A percentile compares a stretch with the other conserved stretches of the same genome.
Conservation (phyloP, 2,888 invertebrate genomes). For the Antheraea yamamai region DNA sequence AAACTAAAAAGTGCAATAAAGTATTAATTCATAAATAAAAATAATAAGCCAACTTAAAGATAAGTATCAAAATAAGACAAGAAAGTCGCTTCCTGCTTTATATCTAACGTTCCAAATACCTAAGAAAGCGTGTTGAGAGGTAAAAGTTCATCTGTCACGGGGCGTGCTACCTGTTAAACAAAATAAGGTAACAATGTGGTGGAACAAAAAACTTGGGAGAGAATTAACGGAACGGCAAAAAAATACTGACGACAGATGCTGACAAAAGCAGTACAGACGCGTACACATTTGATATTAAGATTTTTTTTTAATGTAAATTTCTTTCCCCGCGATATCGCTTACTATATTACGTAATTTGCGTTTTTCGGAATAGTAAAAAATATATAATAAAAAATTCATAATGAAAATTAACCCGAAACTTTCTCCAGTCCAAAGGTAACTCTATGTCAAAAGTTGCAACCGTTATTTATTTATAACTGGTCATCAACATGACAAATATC, state of each 20-base stretch:
- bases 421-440: too few species aligned
- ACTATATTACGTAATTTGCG: too few species aligned
- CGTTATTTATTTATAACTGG: too few species aligned
- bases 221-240: slow-evolving; percentile 61
- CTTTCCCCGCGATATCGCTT: too few species aligned
- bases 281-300: slow-evolving; percentile 25
- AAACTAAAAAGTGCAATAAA: too few species aligned
- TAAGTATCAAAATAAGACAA: not conserved
- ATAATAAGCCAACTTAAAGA: not conserved
- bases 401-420: too few species aligned
- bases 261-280: slow-evolving; percentile 57
- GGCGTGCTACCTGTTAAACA: slow-evolving; percentile 45
- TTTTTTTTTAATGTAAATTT: too few species aligned
- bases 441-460: too few species aligned
- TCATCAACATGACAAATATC: too few species aligned
- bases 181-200: slow-evolving; percentile 46
- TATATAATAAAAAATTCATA: too few species aligned
- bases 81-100: not conserved
- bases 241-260: slow-evolving; percentile 68
- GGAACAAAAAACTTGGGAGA: slow-evolving; percentile 51
- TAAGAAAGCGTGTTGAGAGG: slow-evolving; percentile 24
- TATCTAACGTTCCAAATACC: slow-evolving; percentile 2
- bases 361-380: too few species aligned
- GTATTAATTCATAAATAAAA: not conserved
- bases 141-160: slow-evolving; percentile 45